Evolutionary conservation across 2,797 vertebrate genomes (phyloP), one percentile per base, ranked within the genome.

Genomic region (Poeciliopsis gracilis): DNA sequence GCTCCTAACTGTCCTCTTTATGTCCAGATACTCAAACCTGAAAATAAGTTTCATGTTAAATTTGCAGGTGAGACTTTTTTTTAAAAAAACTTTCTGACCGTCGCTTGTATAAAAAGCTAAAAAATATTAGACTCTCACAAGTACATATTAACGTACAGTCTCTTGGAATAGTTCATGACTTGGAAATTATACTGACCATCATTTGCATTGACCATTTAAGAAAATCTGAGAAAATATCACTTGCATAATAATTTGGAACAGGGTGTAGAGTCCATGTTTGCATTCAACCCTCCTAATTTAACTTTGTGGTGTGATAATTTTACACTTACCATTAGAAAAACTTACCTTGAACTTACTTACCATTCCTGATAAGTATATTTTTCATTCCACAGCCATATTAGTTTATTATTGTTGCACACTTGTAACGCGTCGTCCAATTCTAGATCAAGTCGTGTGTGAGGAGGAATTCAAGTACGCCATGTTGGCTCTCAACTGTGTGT

Each of bases 1-100:
- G 97, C 97, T 81, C 97, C 97, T 2, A 97, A 97, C 72, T 99
- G 97, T 20, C 97, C 97, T 0, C 96, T 98, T 15, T 99, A 98
- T 0, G 97, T 99, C 77, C 98, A 98, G 93, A 99, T 99, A 79
- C 92, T 99, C 73, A 99, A 98, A 92, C 97, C 98, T 0, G 97
- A 99, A 84, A 99, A 98, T 78, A 99, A 98, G 87, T 98, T 99
- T 30, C 98, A 98, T 0, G 98, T 99, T 0, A 99, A 99, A 92
- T 99, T 99, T 90, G 97, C 98, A 0, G 97, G 97, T 98, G 85
- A 88, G 83, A 45, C 70, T 78, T 51, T 49, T 49, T 20, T 6
- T 20, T 1, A 45, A 45, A 45, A 45, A 45, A 73, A 66, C 30
- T 77, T 47, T 72, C 33, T 59, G 11, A 2, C 10, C 47, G n/a